phyloP scores from a whole-genome alignment of 2,797 vertebrate genomes.

The Phataginus tetradactyla region DNA sequence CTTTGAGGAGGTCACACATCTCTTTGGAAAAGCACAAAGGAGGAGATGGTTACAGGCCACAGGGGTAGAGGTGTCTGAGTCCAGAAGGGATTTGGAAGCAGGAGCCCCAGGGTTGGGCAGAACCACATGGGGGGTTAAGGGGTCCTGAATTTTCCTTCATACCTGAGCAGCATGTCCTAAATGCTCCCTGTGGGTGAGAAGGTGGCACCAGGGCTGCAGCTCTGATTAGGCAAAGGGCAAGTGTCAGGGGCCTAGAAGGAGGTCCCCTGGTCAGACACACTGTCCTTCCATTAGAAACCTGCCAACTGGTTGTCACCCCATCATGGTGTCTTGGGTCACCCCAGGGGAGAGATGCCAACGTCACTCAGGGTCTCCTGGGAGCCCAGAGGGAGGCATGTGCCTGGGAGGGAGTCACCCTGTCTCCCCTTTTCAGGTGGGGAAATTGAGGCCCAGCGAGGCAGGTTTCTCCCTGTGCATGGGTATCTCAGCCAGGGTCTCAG shows the following conservation, averaged over 20 bases:
- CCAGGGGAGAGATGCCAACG: accelerated
- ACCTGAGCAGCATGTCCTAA: not conserved
- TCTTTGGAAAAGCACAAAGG: not conserved
- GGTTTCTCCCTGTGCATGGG: not conserved
- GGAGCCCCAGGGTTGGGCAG: not conserved
- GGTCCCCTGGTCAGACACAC: not conserved
- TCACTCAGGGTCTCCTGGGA: not conserved
- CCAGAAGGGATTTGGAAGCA: not conserved
- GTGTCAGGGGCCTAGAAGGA: accelerated
- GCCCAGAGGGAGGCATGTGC: not conserved
- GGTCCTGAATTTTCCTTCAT: too few relatives aligned
- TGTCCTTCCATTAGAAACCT: too few relatives aligned
- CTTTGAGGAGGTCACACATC: accelerated
- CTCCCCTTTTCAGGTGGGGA: not conserved
- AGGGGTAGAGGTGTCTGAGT: accelerated
- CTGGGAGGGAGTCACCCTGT: accelerated
- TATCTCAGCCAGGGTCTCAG: too few relatives aligned
- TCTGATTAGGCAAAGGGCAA: not conserved
- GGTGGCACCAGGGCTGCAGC: not conserved
- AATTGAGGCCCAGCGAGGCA: accelerated
- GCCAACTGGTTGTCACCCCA: too few relatives aligned
- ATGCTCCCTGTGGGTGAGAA: not conserved
- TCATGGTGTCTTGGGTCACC: accelerated
- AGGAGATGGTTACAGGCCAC: accelerated
- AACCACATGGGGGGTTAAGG: not conserved